These are phyloP conservation scores for Sebastes steindachneri DNA, from an alignment of 2,797 vertebrate species.

Conservation along the genomic window DNA sequence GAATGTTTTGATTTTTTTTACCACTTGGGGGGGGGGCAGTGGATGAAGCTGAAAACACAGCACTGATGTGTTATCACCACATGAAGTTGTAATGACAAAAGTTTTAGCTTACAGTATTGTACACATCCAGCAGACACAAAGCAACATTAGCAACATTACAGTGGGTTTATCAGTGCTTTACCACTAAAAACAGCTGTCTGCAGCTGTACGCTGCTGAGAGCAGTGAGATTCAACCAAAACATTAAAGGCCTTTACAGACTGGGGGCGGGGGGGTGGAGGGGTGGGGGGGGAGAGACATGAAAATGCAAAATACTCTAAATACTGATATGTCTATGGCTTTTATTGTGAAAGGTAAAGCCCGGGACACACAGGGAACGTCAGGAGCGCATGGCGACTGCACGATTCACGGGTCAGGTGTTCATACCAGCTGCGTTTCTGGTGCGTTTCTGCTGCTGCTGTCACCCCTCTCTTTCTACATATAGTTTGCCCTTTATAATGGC, in stretches of 20 bases:
- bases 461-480: no score
- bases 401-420: no score
- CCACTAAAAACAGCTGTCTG: neutral
- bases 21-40: neutral
- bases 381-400: no score
- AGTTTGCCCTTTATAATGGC: no score
- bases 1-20: neutral
- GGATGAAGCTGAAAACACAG: neutral
- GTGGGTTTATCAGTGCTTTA: neutral
- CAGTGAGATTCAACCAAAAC: neutral
- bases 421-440: no score
- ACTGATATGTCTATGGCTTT: no score
- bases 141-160: neutral
- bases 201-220: neutral
- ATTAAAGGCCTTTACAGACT: neutral
- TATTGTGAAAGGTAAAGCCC: no score
- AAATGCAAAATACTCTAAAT: no score
- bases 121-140: neutral
- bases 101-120: neutral
- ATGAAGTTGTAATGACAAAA: neutral
- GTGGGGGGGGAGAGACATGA: no score
- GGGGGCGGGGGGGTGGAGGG: no score
- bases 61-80: neutral
- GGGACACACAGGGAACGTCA: no score
- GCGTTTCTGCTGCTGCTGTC: no score